phyloP scores from a whole-genome alignment of 2,888 invertebrate genomes.

The Alloplasta piceator region DNA sequence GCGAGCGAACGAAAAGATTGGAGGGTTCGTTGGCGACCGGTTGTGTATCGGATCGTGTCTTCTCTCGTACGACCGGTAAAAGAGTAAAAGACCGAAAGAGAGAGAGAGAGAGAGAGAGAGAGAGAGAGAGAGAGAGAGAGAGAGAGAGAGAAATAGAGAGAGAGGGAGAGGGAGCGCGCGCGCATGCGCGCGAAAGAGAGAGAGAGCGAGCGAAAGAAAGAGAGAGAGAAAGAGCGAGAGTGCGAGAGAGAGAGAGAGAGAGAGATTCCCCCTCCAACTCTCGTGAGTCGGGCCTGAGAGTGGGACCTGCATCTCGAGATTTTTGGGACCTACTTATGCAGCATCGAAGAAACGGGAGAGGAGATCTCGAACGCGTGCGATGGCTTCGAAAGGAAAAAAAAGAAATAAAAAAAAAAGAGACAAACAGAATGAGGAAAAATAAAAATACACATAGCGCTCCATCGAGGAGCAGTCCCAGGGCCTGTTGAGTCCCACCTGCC shows the following conservation, averaged over 20 bases:
- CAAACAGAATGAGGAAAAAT: neutral
- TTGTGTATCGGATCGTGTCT: conserved; percentile 30
- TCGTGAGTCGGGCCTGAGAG: neutral
- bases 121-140: no score
- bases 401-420: neutral
- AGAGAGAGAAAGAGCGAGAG: no score
- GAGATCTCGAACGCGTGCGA: conserved; percentile 44
- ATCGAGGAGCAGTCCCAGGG: conserved; percentile 42
- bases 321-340: conserved; percentile 73
- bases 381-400: conserved; percentile 5
- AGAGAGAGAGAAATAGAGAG: no score
- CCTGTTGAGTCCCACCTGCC: conserved; percentile 59
- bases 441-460: conserved; percentile 21
- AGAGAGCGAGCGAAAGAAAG: no score
- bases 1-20: conserved; percentile 51
- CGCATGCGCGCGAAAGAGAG: no score
- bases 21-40: conserved; percentile 18
- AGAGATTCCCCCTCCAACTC: no score
- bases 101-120: no score
- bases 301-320: conserved; percentile 66
- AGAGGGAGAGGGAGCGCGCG: no score
- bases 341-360: conserved; percentile 18
- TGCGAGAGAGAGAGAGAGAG: no score
- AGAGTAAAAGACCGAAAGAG: no score
- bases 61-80: conserved; percentile 43